Evolutionary conservation across 2,113 vertebrate genomes (phyloP).

Genomic region (Podiceps cristatus): DNA sequence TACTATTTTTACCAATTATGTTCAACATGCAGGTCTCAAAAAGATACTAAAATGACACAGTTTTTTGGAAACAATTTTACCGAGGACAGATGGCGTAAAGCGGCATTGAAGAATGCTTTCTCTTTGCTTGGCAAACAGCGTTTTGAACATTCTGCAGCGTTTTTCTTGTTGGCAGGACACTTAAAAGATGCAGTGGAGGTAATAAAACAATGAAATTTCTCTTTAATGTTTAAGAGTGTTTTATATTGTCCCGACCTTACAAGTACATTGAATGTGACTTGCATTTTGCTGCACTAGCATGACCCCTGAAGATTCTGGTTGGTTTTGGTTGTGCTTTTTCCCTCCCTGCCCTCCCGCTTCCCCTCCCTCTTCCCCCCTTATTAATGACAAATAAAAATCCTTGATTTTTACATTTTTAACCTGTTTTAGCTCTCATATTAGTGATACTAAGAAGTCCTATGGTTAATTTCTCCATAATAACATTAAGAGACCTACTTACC

Average conservation of each 20-base stretch:
- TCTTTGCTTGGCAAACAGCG: conserved; percentile 95
- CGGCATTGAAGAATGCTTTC: conserved; percentile 97
- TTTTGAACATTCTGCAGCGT: conserved; percentile 96
- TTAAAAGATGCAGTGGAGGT: conserved; percentile 97
- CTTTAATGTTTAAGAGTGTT: background rate
- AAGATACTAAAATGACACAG: conserved; percentile 93
- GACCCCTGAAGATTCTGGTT: background rate
- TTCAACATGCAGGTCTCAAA: conserved; percentile 84
- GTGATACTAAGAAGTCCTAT: background rate
- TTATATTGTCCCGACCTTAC: background rate
- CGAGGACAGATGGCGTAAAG: conserved; percentile 96
- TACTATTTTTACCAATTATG: background rate
- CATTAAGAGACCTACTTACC: background rate
- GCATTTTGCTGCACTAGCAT: background rate
- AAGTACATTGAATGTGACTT: background rate
- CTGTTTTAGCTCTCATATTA: background rate
- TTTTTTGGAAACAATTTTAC: conserved; percentile 97
- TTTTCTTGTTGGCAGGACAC: conserved; percentile 95
- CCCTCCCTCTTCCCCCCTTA: no score
- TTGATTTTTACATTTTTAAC: background rate
- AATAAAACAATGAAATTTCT: conserved; percentile 46
- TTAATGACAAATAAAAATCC: background rate
- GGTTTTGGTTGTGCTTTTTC: background rate
- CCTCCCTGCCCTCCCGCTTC: no score
- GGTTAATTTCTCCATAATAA: background rate